These are phyloP conservation scores for Machaerirhynchus nigripectus DNA, from an alignment of 2,113 vertebrate species.

Conservation along the genomic window DNA sequence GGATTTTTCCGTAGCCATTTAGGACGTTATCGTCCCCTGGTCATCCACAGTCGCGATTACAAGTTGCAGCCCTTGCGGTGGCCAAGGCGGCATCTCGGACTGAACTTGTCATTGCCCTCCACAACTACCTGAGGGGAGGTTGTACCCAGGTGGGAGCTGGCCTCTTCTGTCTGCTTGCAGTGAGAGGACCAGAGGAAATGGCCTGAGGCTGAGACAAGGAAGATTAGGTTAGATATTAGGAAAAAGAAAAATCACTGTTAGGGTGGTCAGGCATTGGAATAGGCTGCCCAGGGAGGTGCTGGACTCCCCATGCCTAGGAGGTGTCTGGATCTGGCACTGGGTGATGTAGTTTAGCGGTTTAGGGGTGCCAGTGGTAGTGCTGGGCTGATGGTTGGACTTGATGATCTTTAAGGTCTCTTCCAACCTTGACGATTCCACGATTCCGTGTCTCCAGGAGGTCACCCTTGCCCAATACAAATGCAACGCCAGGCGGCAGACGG, in stretches of 20 bases:
- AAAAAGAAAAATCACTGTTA: not conserved
- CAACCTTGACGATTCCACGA: not conserved
- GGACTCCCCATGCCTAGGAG: not conserved
- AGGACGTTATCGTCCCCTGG: not conserved
- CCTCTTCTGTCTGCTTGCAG: not conserved
- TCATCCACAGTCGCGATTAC: fast-evolving
- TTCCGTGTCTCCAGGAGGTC: not conserved
- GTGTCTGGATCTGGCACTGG: not conserved
- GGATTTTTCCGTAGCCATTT: not conserved
- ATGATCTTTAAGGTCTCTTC: not conserved
- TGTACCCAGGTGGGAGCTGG: not conserved
- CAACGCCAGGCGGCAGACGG: not conserved
- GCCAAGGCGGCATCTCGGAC: fast-evolving
- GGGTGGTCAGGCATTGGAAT: not conserved
- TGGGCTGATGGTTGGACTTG: not conserved
- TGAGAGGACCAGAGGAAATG: no score
- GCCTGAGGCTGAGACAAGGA: not conserved
- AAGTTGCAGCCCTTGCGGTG: fast-evolving
- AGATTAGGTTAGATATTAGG: not conserved
- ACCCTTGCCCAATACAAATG: fast-evolving
- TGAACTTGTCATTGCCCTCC: not conserved
- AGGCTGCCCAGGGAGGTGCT: not conserved
- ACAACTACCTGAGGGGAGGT: not conserved
- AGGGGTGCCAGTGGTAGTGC: not conserved
- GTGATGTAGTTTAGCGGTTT: not conserved